Base-by-base conservation (phyloP, 1,140 invertebrate species). In the Aphelinus atriplicis region DNA sequence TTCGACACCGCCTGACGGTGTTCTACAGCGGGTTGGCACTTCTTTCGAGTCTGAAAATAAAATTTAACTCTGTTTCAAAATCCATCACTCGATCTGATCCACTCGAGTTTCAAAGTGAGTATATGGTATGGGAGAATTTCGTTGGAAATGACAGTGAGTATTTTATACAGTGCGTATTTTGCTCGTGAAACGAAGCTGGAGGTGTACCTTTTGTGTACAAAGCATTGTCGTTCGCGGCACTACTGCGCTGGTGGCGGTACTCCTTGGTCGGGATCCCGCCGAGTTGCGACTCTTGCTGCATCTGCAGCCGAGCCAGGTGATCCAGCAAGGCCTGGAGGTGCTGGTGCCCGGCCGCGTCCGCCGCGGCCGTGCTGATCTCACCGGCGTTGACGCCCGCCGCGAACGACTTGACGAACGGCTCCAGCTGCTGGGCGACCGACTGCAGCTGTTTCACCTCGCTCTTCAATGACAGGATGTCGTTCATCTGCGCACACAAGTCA, bases 381-480 rank as follows among this genome's bases (percentile, higher is more conserved):
- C 83, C 84, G 4, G 86, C 82, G 43, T 80, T 83, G 10, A 87
- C 79, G 46, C 85, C 85, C 3, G 87, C 85, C 0, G 89, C 87
- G 73, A 92, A 87, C 45, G 90, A 90, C 80, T 90, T 90, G 7
- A 92, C 89, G 78, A 91, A 92, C 2, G 92, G 91, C 79, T 93
- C 91, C 67, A 93, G 82, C 76, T 92, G 91, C 77, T 91, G 89
- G 3, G 91, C 90, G 51, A 92, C 84, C 53, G 86, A 89, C 79
- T 90, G 91, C 64, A 93, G 80, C 77, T 92, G 91, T 79, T 93
- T 93, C 75, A 92, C 89, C 83, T 93, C 92, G 73, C 90, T 90
- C 60, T 90, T 88, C 70, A 93, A 81, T 42, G 90, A 90, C 58
- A 91, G 84, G 48, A 93, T 91, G 80, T 93, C 92, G 71, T 92